Evolutionary conservation across 2,797 vertebrate species (phyloP).

Genomic region (Pipistrellus nathusii): DNA sequence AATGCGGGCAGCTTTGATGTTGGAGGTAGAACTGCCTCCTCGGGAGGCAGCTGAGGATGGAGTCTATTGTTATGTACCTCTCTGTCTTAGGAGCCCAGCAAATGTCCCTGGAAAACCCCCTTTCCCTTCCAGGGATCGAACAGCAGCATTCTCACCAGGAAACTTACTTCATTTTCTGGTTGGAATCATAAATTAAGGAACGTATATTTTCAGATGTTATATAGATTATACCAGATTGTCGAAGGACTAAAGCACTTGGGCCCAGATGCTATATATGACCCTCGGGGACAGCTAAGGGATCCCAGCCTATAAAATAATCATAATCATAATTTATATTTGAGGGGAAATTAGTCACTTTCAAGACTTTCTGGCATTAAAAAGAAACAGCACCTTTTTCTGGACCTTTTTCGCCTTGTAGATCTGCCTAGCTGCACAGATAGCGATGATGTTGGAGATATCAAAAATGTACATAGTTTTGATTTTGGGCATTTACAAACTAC

Average conservation of each 20-base stretch:
- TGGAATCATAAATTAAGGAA: conserved; percentile 40
- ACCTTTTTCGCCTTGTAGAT: conserved; percentile 33
- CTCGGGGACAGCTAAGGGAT: background rate
- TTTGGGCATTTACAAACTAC: background rate
- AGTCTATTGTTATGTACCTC: conserved; percentile 36
- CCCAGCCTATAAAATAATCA: conserved; percentile 55
- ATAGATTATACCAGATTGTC: conserved; percentile 47
- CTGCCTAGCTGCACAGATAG: background rate
- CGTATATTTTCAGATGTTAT: conserved; percentile 15
- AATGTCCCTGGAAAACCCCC: conserved; percentile 3
- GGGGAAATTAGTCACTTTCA: conserved; percentile 58
- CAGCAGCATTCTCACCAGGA: background rate
- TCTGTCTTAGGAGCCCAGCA: background rate
- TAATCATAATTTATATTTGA: conserved; percentile 56
- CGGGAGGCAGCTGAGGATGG: conserved; percentile 52
- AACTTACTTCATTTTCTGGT: conserved; percentile 50
- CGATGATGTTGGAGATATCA: background rate
- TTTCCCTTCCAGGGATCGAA: conserved; percentile 30
- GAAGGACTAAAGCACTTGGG: conserved; percentile 11
- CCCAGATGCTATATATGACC: conserved; percentile 29
- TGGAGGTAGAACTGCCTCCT: conserved; percentile 66
- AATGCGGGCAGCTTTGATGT: conserved; percentile 78
- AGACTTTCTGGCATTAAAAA: conserved; percentile 60
- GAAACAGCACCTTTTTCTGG: conserved; percentile 48
- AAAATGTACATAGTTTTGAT: conserved; percentile 22